phyloP scores from a whole-genome alignment of 2,888 invertebrate genomes.

The Tineola bisselliella region DNA sequence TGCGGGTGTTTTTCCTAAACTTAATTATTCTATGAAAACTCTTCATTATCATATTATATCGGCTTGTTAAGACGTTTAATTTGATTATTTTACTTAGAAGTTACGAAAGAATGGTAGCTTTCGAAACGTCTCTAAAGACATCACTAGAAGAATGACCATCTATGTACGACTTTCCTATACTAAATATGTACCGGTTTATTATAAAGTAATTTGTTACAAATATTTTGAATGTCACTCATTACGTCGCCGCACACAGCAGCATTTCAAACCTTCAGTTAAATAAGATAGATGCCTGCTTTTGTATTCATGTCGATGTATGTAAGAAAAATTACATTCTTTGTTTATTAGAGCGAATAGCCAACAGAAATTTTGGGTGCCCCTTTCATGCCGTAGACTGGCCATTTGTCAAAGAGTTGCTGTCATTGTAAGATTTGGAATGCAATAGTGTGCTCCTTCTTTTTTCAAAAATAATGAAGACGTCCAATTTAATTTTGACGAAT shows the following conservation, averaged over 20 bases:
- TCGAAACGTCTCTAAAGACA: no score
- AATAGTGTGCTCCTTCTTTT: constrained; percentile 12
- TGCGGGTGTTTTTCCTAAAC: no score
- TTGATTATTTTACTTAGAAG: no score
- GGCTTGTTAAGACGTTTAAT: no score
- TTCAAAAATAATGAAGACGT: constrained; percentile 31
- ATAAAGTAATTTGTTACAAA: not conserved
- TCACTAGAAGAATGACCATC: no score
- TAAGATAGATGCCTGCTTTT: constrained; percentile 3
- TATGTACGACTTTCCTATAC: no score
- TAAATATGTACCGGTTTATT: not conserved
- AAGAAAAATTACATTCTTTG: constrained; percentile 15
- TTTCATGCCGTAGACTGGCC: constrained; percentile 4
- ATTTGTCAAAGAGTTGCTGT: constrained; percentile 12
- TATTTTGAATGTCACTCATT: constrained; percentile 1
- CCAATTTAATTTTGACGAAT: constrained; percentile 38
- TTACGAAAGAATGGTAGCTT: no score
- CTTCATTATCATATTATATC: no score
- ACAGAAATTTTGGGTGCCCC: constrained; percentile 16
- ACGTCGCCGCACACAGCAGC: not conserved
- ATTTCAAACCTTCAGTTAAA: not conserved
- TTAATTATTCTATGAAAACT: no score
- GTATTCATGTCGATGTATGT: constrained; percentile 7
- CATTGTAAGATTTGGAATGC: constrained; percentile 5
- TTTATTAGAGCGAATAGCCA: constrained; percentile 17